Conservation (phyloP, 2,888 invertebrate genomes). For the Meliscaeva auricollis region DNA sequence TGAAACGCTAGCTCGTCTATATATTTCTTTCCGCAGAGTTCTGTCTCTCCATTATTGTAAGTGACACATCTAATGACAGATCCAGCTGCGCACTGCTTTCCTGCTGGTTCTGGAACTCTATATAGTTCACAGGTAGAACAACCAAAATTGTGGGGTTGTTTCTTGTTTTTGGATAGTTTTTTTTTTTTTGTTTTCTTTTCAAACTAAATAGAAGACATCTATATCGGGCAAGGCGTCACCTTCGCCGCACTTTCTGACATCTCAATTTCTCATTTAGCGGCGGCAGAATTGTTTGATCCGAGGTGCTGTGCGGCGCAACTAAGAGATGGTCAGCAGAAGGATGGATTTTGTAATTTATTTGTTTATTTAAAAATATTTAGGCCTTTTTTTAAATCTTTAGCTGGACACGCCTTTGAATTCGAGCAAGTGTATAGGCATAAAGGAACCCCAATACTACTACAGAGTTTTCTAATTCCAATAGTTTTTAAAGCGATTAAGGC, state of each 20-base stretch:
- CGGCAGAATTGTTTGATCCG: slow-evolving; percentile 66
- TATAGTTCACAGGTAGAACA: slow-evolving; percentile 58
- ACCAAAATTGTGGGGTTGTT: slow-evolving; percentile 17
- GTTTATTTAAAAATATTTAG: slow-evolving; percentile 61
- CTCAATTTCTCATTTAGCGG: slow-evolving; percentile 74
- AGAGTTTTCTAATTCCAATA: slow-evolving; percentile 19
- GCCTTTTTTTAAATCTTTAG: slow-evolving; percentile 30
- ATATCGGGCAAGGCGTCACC: slow-evolving; percentile 72
- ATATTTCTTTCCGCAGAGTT: slow-evolving; percentile 43
- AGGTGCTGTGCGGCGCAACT: slow-evolving; percentile 24
- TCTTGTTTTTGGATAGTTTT: background rate
- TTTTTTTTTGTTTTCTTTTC: too few relatives aligned
- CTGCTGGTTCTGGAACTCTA: slow-evolving; percentile 48
- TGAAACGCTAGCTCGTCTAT: slow-evolving; percentile 45
- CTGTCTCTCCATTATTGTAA: slow-evolving; percentile 67
- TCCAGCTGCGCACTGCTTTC: slow-evolving; percentile 81
- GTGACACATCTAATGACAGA: slow-evolving; percentile 82
- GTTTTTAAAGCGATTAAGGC: slow-evolving; percentile 79
- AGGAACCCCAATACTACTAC: slow-evolving; percentile 60
- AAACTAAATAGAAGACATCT: slow-evolving; percentile 56
- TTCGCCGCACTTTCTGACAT: slow-evolving; percentile 72
- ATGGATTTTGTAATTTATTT: slow-evolving; percentile 65
- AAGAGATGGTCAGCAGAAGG: slow-evolving; percentile 23
- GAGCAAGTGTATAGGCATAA: slow-evolving; percentile 47
- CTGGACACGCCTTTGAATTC: slow-evolving; percentile 73